Conservation (phyloP, 2,888 invertebrate genomes). For the Nesidiocoris tenuis region DNA sequence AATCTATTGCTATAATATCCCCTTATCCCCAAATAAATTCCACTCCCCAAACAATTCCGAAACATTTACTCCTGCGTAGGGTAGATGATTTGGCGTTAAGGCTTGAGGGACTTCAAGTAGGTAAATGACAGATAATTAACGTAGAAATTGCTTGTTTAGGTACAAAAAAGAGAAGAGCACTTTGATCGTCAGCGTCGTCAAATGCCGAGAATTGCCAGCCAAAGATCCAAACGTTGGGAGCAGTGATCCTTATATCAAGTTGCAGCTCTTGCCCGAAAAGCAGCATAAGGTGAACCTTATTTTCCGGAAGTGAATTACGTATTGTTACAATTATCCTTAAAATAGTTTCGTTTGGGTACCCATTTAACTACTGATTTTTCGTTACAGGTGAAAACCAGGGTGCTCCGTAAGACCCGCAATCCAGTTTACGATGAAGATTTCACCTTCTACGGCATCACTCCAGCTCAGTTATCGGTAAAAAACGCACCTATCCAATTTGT, state of each 20-base stretch:
- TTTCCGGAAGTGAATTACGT: no score
- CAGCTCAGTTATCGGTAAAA: conserved; percentile 71
- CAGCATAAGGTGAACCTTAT: conserved; percentile 85
- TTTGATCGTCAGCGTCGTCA: conserved; percentile 86
- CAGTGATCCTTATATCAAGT: conserved; percentile 95
- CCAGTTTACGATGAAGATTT: conserved; percentile 99
- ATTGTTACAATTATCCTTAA: no score
- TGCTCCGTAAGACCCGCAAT: conserved; percentile 91
- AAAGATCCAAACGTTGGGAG: conserved; percentile 78
- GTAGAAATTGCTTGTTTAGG: conserved; percentile 60
- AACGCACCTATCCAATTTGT: no score
- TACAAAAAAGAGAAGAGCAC: conserved; percentile 89
- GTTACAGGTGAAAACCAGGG: conserved; percentile 79
- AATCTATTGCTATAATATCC: no score
- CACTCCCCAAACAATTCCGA: no score
- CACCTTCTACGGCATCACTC: conserved; percentile 92
- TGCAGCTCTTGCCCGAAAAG: conserved; percentile 95
- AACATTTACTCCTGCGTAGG: no score
- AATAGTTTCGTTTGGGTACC: no score
- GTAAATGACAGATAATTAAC: no score
- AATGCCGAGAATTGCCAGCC: conserved; percentile 83
- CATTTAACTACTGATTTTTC: no score
- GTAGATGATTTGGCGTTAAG: no score
- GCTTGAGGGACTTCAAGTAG: no score
- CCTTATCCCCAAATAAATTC: no score